Evolutionary conservation across 2,113 vertebrate genomes (phyloP).

Genomic region (Ia io): DNA sequence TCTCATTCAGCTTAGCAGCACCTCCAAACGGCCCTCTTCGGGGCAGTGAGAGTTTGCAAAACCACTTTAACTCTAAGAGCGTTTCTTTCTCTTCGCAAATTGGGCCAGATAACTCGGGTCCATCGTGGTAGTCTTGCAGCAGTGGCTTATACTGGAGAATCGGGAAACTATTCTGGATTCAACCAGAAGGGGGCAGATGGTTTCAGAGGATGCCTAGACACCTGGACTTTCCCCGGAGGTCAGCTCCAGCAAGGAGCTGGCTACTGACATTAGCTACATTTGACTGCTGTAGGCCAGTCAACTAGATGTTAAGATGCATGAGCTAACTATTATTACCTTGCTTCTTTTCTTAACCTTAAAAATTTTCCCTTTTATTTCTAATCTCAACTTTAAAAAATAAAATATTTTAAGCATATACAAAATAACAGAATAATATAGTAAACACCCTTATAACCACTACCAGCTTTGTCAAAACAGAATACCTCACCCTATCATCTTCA

Average conservation of each 20-base stretch:
- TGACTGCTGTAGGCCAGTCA: neutral
- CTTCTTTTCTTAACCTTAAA: neutral
- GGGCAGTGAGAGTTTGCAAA: neutral
- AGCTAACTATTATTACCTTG: neutral
- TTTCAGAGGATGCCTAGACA: neutral
- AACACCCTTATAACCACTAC: neutral
- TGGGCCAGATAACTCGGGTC: neutral
- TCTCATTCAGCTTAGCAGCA: neutral
- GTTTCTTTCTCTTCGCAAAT: neutral
- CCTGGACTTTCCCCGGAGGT: neutral
- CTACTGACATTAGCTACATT: neutral
- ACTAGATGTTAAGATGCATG: neutral
- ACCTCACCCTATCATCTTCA: neutral
- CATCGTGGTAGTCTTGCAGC: rapidly evolving
- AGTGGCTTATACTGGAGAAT: neutral
- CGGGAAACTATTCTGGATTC: neutral
- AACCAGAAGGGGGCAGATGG: neutral
- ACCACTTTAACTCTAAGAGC: neutral
- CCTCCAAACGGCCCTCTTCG: neutral
- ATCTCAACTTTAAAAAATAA: neutral
- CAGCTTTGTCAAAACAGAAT: neutral
- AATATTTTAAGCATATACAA: neutral
- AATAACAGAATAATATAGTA: neutral
- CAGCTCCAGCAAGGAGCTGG: neutral
- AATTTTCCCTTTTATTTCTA: neutral